Evolutionary conservation across 2,888 invertebrate genomes (phyloP), one percentile per base, ranked within the genome.

Genomic region (Leptopilina myrica): DNA sequence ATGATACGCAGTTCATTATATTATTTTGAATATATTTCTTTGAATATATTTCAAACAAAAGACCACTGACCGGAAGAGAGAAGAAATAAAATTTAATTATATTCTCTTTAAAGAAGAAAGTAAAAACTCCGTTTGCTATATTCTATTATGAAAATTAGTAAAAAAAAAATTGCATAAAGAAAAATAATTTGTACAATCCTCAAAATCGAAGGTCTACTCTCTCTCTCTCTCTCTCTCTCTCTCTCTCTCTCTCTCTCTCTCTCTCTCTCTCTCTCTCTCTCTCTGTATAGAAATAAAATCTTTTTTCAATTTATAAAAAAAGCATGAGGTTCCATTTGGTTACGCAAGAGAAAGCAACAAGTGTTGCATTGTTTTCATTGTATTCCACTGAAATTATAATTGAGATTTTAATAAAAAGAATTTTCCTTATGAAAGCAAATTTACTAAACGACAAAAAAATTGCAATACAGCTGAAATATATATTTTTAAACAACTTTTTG

Each of bases 311-410:
- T 62, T 62, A 62, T 20, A 20, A 20, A 20, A 62, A 59, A 62
- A 62, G 62, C 62, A 62, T 15, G n/a, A 62, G 62, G 20, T 62
- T 62, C 20, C 62, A 62, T 62, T 62, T 62, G 62, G 62, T 20
- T 62, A 20, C 62, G 20, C 62, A 62, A 62, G 62, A 62, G 62
- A 20, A 62, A 62, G 62, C 62, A 62, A 62, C 62, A 62, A 62
- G 62, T 62, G 62, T 20, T 62, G 62, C 20, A 62, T 20, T 62
- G 62, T 62, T 62, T 62, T 62, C 20, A 20, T 20, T 62, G 8
- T 62, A 62, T 62, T 62, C 20, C 20, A 62, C 8, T 62, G 15
- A 20, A 62, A 62, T 62, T 62, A 20, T 62, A 62, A 62, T 20
- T 62, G 15, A 20, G 9, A 15, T 20, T 62, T 62, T 20, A 62